phyloP scores from a whole-genome alignment of 2,888 invertebrate genomes.

The Spisula subtruncata region DNA sequence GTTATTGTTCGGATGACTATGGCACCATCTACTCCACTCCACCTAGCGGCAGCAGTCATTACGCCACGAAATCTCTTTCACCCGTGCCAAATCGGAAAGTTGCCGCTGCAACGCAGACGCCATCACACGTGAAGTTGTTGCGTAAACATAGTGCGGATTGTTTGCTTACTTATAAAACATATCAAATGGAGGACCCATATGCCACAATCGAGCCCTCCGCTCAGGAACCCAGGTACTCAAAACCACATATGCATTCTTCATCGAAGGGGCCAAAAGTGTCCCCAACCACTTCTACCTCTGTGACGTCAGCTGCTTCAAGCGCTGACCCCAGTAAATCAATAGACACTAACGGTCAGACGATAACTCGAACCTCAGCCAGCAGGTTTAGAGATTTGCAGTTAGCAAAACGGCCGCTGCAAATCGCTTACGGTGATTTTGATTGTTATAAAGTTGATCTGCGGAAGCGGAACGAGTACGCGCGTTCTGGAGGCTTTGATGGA shows the following conservation, averaged over 20 bases:
- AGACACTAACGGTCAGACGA: slow-evolving; percentile 78
- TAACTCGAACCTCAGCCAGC: slow-evolving; percentile 76
- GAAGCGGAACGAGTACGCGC: slow-evolving; percentile 79
- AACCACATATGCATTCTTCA: slow-evolving; percentile 75
- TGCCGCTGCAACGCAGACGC: slow-evolving; percentile 81
- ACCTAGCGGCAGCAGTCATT: slow-evolving; percentile 47
- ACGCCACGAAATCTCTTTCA: slow-evolving; percentile 72
- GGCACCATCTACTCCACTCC: slow-evolving; percentile 65
- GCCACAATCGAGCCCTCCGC: slow-evolving; percentile 59
- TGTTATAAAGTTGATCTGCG: slow-evolving; percentile 84
- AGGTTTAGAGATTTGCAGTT: slow-evolving; percentile 84
- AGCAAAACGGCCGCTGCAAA: slow-evolving; percentile 86
- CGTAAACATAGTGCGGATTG: slow-evolving; percentile 84
- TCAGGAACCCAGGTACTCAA: slow-evolving; percentile 71
- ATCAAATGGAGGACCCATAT: slow-evolving; percentile 80
- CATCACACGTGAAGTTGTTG: slow-evolving; percentile 73
- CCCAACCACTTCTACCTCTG: slow-evolving; percentile 78
- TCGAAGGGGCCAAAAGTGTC: slow-evolving; percentile 72
- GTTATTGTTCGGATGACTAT: slow-evolving; percentile 74
- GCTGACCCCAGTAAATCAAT: slow-evolving; percentile 72
- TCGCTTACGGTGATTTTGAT: slow-evolving; percentile 86
- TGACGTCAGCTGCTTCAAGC: slow-evolving; percentile 64
- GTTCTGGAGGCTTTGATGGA: slow-evolving; percentile 83
- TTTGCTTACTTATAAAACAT: slow-evolving; percentile 81
- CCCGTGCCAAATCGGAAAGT: slow-evolving; percentile 79